These are phyloP conservation scores for Notechis scutatus DNA, from an alignment of 2,113 vertebrate genomes.

Conservation along the genomic window DNA sequence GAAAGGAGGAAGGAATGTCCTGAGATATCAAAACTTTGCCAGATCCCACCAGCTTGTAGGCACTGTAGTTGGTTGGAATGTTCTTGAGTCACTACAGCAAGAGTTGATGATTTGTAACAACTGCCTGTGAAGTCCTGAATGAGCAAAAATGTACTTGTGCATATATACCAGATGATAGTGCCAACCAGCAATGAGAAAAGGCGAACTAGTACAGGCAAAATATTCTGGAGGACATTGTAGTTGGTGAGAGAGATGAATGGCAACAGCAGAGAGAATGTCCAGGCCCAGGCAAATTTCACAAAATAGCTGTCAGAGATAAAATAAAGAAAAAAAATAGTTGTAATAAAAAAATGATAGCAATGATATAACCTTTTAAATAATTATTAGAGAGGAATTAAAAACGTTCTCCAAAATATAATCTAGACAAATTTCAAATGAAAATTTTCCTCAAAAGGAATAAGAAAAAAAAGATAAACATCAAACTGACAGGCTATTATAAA, in stretches of 20 bases:
- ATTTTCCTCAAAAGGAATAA: not conserved
- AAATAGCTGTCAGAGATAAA: conserved; percentile 81
- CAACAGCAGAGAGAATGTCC: conserved; percentile 87
- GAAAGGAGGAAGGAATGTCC: conserved; percentile 93
- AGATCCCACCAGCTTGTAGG: conserved; percentile 72
- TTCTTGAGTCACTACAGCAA: conserved; percentile 29
- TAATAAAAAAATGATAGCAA: not conserved
- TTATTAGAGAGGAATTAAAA: not conserved
- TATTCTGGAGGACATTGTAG: conserved; percentile 65
- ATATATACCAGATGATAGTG: conserved; percentile 82
- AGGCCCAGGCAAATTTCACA: conserved; percentile 94
- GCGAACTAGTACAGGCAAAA: conserved; percentile 67
- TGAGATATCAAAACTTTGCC: conserved; percentile 90
- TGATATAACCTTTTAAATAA: not conserved
- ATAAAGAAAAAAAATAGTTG: not conserved
- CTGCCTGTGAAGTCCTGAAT: conserved; percentile 82
- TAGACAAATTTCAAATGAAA: not conserved
- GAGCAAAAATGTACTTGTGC: conserved; percentile 77
- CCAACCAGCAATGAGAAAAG: conserved; percentile 79
- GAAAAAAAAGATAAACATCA: not conserved
- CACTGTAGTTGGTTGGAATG: conserved; percentile 74
- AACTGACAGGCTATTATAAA: not conserved
- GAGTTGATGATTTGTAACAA: conserved; percentile 65
- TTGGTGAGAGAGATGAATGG: conserved; percentile 87
- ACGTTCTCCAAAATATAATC: not conserved